Conservation (phyloP, 2,888 invertebrate species). For the Chrysodeixis includens region DNA sequence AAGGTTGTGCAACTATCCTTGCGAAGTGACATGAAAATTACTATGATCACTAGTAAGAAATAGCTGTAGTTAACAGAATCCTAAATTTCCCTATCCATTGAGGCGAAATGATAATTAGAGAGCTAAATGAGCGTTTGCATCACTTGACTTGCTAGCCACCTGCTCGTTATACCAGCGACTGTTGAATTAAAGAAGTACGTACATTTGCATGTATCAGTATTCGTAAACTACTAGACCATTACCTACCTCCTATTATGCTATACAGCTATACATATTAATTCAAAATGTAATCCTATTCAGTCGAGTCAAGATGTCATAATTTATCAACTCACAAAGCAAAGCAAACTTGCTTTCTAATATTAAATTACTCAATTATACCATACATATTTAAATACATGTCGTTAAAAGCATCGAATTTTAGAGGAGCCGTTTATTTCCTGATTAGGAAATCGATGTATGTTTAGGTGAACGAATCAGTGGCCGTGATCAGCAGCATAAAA, state of each 20-base stretch:
- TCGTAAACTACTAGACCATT: slow-evolving; percentile 8
- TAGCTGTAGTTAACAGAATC: slow-evolving; percentile 13
- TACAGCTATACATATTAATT: slow-evolving; percentile 11
- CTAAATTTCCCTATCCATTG: slow-evolving; percentile 12
- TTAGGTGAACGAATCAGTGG: slow-evolving; percentile 13
- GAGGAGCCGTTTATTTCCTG: slow-evolving; percentile 21
- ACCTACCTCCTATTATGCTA: slow-evolving; percentile 6
- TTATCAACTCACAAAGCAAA: slow-evolving; percentile 14
- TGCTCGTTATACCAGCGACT: background rate
- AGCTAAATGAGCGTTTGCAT: background rate
- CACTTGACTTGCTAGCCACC: background rate
- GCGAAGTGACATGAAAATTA: slow-evolving; percentile 37
- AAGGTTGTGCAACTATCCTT: slow-evolving; percentile 42
- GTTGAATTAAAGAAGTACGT: background rate
- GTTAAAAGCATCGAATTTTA: slow-evolving; percentile 10
- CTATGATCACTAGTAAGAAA: slow-evolving; percentile 37
- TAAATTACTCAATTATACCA: slow-evolving; percentile 18
- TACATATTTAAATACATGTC: slow-evolving; percentile 3
- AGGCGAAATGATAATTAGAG: background rate
- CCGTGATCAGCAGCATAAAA: slow-evolving; percentile 31
- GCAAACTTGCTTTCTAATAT: slow-evolving; percentile 12
- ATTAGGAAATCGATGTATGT: slow-evolving; percentile 18
- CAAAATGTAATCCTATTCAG: slow-evolving; percentile 21
- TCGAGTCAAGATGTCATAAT: slow-evolving; percentile 16
- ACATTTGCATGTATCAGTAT: background rate